Conservation (phyloP, 2,888 invertebrate genomes). For the Cyclophora albipunctata region DNA sequence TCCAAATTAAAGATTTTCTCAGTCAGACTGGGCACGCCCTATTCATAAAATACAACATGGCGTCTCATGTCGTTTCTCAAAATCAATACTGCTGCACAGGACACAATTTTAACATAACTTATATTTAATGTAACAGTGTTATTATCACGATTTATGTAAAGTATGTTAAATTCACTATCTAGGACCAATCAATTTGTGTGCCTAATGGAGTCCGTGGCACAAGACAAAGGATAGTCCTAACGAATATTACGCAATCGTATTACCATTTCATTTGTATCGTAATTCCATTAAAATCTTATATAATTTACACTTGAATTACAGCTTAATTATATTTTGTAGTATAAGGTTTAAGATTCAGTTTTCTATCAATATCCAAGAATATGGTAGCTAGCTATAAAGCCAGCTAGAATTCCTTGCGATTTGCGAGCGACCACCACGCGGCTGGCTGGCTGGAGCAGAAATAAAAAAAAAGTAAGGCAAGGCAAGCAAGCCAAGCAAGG, state of each 20-base stretch:
- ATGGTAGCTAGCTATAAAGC: too few species aligned
- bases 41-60: constrained; percentile 54
- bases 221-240: too few species aligned
- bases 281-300: too few species aligned
- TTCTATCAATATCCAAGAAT: too few species aligned
- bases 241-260: too few species aligned
- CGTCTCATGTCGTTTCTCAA: constrained; percentile 35
- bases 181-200: too few species aligned
- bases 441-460: constrained; percentile 36
- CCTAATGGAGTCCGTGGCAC: too few species aligned
- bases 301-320: too few species aligned
- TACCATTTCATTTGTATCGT: too few species aligned
- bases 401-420: not conserved
- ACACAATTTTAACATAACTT: constrained; percentile 21
- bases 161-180: too few species aligned
- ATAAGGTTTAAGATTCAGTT: too few species aligned
- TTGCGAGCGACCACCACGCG: constrained; percentile 14
- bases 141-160: constrained; percentile 2
- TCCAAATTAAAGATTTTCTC: constrained; percentile 26
- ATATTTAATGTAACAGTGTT: not conserved
- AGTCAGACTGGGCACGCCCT: constrained; percentile 48
- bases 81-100: constrained; percentile 25
- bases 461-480: constrained; percentile 26
- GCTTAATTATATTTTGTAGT: too few species aligned
- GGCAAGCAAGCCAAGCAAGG: not conserved